Base-by-base conservation (phyloP, 2,888 invertebrate genomes). In the Zeuzera pyrina region DNA sequence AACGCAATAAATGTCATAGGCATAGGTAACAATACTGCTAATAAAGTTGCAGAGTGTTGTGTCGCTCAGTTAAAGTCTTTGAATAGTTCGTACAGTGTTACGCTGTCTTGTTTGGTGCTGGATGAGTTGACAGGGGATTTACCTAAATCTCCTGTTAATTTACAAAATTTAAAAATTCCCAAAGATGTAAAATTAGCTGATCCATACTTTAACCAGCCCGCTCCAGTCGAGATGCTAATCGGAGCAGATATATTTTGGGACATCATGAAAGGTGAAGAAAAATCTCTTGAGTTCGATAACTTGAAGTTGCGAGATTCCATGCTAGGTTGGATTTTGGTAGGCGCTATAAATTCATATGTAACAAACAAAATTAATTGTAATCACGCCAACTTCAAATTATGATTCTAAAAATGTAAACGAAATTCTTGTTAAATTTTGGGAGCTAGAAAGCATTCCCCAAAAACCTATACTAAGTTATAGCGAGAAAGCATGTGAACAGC, bases 361-460 rank as follows among this genome's bases (percentile, higher is more conserved):
- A 10, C 8, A 2, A 8, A 4, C 11, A 8, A 24, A 5, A 10
- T 24, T 24, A 2, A 6, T 12, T 41, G 38, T 14, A 40, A 40
- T 36, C 37, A 37, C 21, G 23, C 29, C 6, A 6, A 24, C 31
- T 15, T 10, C 30, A 2, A 19, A 21, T n/a, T n/a, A 12, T 6
- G 8, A 8, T 15, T 14, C 12, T 1, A 27, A 32, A 11, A 12
- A 27, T 13, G 31, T 45, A 24, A 33, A 48, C 19, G 35, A 33
- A 2, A 23, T 30, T 10, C 3, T 49, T 2, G 11, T 12, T 1
- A 47, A 42, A 30, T 47, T 49, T 32, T 45, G 48, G 46, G 40
- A 45, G 2, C 3, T 51, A 3, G 51, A 51, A 30, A 42, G 47
- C 4, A 7, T 49, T 23, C 49, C 49, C 31, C 13, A 8, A 30